These are phyloP conservation scores for Edolisoma coerulescens DNA, from an alignment of 2,113 vertebrate species.

Conservation along the genomic window DNA sequence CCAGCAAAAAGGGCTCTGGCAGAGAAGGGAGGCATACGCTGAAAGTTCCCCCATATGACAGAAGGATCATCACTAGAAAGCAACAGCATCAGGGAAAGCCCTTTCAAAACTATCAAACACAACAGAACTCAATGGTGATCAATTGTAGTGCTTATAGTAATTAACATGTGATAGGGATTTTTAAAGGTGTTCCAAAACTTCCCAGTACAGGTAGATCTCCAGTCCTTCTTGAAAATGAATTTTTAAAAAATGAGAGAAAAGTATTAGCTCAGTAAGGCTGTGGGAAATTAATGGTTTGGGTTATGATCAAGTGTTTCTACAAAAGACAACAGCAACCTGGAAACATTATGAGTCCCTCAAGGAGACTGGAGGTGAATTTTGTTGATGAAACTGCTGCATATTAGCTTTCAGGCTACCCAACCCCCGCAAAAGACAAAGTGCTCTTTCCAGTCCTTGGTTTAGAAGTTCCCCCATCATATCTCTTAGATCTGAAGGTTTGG, in stretches of 20 bases:
- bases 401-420: neutral
- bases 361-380: neutral
- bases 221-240: neutral
- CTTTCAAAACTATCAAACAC: neutral
- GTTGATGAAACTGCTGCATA: neutral
- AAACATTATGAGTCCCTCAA: neutral
- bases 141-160: neutral
- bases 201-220: neutral
- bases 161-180: neutral
- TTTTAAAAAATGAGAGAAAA: accelerated
- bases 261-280: neutral
- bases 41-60: neutral
- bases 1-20: neutral
- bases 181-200: neutral
- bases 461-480: neutral
- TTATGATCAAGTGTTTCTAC: neutral
- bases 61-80: neutral
- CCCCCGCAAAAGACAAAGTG: accelerated
- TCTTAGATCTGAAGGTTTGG: neutral
- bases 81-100: neutral
- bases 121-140: neutral
- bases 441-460: neutral
- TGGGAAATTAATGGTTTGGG: neutral
- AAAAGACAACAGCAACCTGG: neutral
- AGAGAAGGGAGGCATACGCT: neutral